Evolutionary conservation across 2,888 invertebrate genomes (phyloP), one percentile per base, ranked within the genome.

Genomic region (Acleris cristana): DNA sequence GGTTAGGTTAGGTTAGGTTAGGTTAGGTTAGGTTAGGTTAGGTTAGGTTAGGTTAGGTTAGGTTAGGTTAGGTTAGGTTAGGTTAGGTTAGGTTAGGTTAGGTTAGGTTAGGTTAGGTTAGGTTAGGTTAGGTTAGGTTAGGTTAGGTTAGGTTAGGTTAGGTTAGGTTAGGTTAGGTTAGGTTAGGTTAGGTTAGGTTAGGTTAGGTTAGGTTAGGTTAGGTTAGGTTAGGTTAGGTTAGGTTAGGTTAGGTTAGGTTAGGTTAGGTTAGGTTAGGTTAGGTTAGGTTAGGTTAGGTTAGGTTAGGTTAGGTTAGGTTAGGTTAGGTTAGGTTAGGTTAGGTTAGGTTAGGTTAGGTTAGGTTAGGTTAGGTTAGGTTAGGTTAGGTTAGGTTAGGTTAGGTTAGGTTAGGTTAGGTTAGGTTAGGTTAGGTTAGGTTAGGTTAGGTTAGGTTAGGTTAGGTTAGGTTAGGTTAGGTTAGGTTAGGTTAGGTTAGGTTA

Each of bases 31-130:
- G 70, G 70, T 70, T 70, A 70, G 70, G 70, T 70, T 70, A 70
- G 70, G 70, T 70, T 70, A 70, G 70, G 70, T 69, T 70, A 71
- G 71, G 71, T 69, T 69, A 65, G 69, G 71, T 65, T 71, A 72
- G 74, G 74, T 73, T 73, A 72, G 74, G 74, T 72, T 74, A 72
- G 74, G 74, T 72, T 74, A 70, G 69, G 64, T 64, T 69, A 69
- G 69, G 69, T 69, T 64, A 64, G 66, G 69, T 70, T 66, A 70
- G 69, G 69, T 70, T 70, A 70, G 69, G 69, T 70, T 70, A 70
- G 69, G 69, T 70, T 69, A 70, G 69, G 69, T 70, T 70, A 70
- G 69, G 69, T 70, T 70, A 70, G 69, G 69, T 70, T 70, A 66
- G 69, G 69, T 64, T 70, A 65, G 70, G 70, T 70, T 70, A 70